Conservation (phyloP, 2,888 invertebrate species). For the Colletes collaris region DNA sequence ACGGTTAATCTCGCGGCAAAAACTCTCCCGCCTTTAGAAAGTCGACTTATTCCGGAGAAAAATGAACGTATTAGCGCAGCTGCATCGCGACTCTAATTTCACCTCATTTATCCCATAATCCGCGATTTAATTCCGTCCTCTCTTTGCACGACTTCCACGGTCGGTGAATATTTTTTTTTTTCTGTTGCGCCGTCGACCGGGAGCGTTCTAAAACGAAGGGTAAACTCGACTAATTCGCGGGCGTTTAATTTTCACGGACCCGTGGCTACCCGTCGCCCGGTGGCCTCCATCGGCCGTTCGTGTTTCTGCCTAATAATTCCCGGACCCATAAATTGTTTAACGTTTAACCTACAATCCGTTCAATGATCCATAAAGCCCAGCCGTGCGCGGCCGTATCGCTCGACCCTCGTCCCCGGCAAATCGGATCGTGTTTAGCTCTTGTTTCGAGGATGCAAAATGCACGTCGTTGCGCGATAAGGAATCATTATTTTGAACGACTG, state of each 20-base stretch:
- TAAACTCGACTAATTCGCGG: too few relatives aligned
- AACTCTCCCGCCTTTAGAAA: too few relatives aligned
- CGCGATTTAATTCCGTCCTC: neutral
- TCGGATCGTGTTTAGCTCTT: slow-evolving; percentile 15
- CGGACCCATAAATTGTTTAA: slow-evolving; percentile 47
- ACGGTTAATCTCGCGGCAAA: too few relatives aligned
- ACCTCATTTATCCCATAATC: neutral
- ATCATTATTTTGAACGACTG: slow-evolving; percentile 1
- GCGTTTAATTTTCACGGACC: slow-evolving; percentile 25
- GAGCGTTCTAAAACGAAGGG: too few relatives aligned
- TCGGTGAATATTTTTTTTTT: neutral
- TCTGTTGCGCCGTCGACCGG: neutral
- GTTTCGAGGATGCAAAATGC: slow-evolving; percentile 9
- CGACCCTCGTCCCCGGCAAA: slow-evolving; percentile 16
- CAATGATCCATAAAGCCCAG: slow-evolving; percentile 38
- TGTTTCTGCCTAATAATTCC: slow-evolving; percentile 40
- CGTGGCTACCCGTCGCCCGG: neutral
- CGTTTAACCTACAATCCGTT: slow-evolving; percentile 38
- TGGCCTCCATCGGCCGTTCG: slow-evolving; percentile 9
- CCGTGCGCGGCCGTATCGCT: neutral
- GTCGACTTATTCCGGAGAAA: too few relatives aligned
- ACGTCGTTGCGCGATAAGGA: slow-evolving; percentile 1
- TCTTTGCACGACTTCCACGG: neutral
- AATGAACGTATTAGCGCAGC: too few relatives aligned
- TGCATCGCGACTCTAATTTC: too few relatives aligned